Percentiles rank a stretch among this genome's conserved stretches.
Conservation (phyloP, 2,888 invertebrate genomes). For the Aromia moschata region DNA sequence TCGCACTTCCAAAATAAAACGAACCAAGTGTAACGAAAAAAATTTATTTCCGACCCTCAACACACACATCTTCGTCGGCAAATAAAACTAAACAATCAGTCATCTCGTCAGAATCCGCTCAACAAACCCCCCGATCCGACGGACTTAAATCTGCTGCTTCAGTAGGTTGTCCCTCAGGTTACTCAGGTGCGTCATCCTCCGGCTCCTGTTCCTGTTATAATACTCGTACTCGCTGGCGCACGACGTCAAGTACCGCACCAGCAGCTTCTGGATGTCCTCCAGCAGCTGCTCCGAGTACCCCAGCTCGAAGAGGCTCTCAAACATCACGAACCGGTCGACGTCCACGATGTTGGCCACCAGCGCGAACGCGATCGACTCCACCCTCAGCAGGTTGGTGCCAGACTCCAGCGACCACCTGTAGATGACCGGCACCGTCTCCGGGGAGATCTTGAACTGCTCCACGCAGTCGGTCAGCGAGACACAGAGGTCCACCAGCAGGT, state of each 20-base stretch:
- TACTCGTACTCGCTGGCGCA: not conserved
- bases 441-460: constrained; percentile 65
- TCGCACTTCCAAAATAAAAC: no score
- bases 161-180: constrained; percentile 9
- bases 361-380: constrained; percentile 69
- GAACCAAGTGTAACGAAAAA: no score
- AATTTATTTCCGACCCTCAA: no score
- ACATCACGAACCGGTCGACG: constrained; percentile 62
- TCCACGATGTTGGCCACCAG: constrained; percentile 66
- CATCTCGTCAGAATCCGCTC: no score
- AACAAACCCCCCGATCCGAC: no score
- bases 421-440: constrained; percentile 66
- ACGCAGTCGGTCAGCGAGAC: constrained; percentile 66
- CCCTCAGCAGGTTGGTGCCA: constrained; percentile 69
- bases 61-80: no score
- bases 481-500: constrained; percentile 67
- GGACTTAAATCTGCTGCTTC: constrained; percentile 1
- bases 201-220: not conserved
- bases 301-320: constrained; percentile 64
- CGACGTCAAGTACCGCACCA: constrained; percentile 48
- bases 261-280: constrained; percentile 64
- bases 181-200: constrained; percentile 12
- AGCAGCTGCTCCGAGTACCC: constrained; percentile 67
- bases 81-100: no score
- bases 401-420: constrained; percentile 71